phyloP scores from a whole-genome alignment of 2,797 vertebrate genomes.

The Eulemur coronatus region DNA sequence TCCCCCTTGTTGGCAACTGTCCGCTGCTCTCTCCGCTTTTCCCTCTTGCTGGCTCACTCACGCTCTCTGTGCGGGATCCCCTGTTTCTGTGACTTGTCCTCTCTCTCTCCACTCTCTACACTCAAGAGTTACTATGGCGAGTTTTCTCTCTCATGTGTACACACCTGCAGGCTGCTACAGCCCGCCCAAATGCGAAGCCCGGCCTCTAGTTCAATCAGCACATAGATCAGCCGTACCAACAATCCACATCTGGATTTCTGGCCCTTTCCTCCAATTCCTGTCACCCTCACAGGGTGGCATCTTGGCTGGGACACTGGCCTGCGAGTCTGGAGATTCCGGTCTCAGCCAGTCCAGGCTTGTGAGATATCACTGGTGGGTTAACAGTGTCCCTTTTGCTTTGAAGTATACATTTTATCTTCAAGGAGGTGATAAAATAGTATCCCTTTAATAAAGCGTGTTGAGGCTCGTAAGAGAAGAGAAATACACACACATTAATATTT shows the following conservation, averaged over 20 bases:
- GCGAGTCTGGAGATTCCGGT: not conserved
- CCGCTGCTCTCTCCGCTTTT: not conserved
- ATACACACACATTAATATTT: not conserved
- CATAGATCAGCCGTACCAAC: no score
- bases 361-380: not conserved
- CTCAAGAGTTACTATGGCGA: not conserved
- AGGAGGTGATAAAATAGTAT: not conserved
- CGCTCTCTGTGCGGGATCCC: not conserved
- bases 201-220: not conserved
- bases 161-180: accelerated
- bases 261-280: not conserved
- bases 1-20: not conserved
- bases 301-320: not conserved
- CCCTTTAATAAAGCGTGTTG: not conserved
- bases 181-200: not conserved
- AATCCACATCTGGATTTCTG: not conserved
- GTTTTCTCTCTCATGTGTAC: not conserved
- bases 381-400: not conserved
- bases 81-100: not conserved
- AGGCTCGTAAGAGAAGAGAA: not conserved
- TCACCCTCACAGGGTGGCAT: not conserved
- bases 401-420: not conserved
- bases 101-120: not conserved
- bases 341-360: not conserved
- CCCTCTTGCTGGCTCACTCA: not conserved